Evolutionary conservation across 2,797 vertebrate species (phyloP).

Genomic region (Heliangelus exortis): DNA sequence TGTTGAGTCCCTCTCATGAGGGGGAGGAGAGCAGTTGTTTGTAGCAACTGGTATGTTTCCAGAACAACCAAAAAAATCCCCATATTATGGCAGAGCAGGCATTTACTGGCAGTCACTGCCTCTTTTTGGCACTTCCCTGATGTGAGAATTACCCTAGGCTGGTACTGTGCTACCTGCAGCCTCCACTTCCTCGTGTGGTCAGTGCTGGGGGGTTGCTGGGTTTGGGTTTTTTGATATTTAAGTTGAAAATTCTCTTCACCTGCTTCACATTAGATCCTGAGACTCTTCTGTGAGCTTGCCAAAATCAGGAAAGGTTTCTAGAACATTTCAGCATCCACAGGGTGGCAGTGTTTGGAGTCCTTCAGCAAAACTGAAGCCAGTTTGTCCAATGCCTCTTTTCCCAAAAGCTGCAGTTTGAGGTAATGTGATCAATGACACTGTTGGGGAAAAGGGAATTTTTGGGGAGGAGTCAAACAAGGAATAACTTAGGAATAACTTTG

Average conservation of each 20-base stretch:
- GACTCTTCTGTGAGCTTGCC: rapidly evolving
- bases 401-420: background rate
- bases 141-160: rapidly evolving
- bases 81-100: rapidly evolving
- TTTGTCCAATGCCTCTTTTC: no score
- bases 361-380: no score
- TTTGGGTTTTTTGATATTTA: background rate
- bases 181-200: rapidly evolving
- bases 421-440: rapidly evolving
- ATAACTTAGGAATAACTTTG: background rate
- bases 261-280: background rate
- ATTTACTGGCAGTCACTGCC: background rate
- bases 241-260: background rate
- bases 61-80: background rate
- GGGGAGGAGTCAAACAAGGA: background rate
- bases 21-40: background rate
- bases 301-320: rapidly evolving
- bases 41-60: rapidly evolving
- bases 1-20: no score
- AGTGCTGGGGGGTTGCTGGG: background rate
- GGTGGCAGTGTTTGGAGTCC: background rate
- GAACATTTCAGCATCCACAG: background rate
- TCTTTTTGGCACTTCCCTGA: background rate
- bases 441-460: background rate
- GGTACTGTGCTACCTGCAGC: rapidly evolving